Conservation (phyloP, 2,113 vertebrate genomes). For the Oncorhynchus gorbuscha region DNA sequence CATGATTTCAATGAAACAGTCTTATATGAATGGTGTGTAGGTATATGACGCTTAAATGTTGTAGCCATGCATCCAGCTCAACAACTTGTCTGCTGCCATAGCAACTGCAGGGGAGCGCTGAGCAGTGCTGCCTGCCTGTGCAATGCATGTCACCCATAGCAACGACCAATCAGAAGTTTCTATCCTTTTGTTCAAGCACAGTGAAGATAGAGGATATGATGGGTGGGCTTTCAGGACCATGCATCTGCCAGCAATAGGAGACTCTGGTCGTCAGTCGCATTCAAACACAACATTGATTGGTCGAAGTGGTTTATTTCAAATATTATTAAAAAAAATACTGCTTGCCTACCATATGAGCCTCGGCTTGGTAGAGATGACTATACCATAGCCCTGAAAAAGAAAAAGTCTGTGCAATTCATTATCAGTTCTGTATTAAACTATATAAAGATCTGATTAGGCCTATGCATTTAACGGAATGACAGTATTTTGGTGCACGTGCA, state of each 20-base stretch:
- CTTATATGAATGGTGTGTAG: conserved; percentile 8
- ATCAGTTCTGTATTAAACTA: conserved; percentile 76
- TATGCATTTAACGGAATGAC: conserved; percentile 62
- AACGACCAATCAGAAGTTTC: conserved; percentile 82
- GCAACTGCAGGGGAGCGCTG: conserved; percentile 78
- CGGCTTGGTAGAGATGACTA: conserved; percentile 64
- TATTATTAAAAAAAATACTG: conserved; percentile 77
- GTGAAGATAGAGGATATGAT: conserved; percentile 67
- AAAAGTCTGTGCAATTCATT: conserved; percentile 53
- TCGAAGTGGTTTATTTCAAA: conserved; percentile 64
- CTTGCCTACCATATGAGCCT: conserved; percentile 64
- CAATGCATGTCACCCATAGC: conserved; percentile 76
- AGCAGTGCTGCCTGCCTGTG: conserved; percentile 76
- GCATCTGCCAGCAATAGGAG: conserved; percentile 64
- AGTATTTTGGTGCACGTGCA: conserved; percentile 65
- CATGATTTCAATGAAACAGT: not conserved
- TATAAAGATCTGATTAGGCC: conserved; percentile 70
- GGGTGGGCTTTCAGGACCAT: conserved; percentile 60
- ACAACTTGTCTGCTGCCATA: conserved; percentile 82
- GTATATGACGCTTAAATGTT: conserved; percentile 22
- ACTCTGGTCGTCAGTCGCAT: conserved; percentile 58
- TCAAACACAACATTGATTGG: conserved; percentile 65
- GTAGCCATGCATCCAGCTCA: conserved; percentile 68
- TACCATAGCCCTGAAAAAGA: conserved; percentile 48
- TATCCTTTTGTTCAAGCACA: conserved; percentile 62